Base-by-base conservation (phyloP, 1,140 invertebrate genomes). In the Drosophila pandora region DNA sequence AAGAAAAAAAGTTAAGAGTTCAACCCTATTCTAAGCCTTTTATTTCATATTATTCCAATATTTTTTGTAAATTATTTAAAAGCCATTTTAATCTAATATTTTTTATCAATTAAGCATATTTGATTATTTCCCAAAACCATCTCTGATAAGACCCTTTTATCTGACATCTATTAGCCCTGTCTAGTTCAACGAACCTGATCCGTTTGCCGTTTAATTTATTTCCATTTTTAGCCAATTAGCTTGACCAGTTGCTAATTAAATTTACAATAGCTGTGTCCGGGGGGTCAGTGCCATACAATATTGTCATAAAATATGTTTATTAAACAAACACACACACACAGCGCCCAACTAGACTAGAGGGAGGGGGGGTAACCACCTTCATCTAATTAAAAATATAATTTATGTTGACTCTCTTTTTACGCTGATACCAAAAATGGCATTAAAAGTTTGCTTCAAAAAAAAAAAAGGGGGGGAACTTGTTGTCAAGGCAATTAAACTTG, bases 301-400 rank as follows among this genome's bases (percentile, higher is more conserved):
- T 77, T 56, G 62, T 61, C 50, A 77, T 79, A 65, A 65, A 57
- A 77, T 73, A 78, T 73, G 58, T 71, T 70, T 64, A 76, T 64
- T 71, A 71, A 71, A 54, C 49, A 45, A 64, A 45, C 21, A 59
- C 50, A 13, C 9, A 8, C 8, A 21, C 25, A 6, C 25, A 28
- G 25, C 17, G 1, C 17, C 17, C 17, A 17, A 17, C 17, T 17
- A 17, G 17, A 17, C 17, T 17, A 17, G 17, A 17, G 17, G 17
- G 17, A 0, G 17, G 17, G 17, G 17, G 17, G 37, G 50, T 8
- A 25, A 62, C 39, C 65, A 64, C 63, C 63, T 63, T 64, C 23
- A 64, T 71, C 63, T 73, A 79, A 79, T 79, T 79, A 81, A 76
- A 76, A 68, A 58, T 75, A 55, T 74, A 68, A 73, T 72, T 59